Evolutionary conservation across 1,140 invertebrate species (phyloP).

Genomic region (Dolichoris vasculosae): DNA sequence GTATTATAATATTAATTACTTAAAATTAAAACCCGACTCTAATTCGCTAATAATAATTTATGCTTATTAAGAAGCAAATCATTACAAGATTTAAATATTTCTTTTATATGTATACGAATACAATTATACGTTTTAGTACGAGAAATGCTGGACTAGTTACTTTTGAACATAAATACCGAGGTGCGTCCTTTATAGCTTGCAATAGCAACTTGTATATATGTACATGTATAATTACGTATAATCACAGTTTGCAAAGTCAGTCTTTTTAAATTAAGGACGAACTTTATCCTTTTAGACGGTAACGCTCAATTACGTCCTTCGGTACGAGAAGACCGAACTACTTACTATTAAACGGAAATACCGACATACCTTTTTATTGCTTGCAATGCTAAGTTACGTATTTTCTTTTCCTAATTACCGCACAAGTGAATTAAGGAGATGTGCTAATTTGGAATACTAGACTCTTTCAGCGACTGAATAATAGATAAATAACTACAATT

Average conservation of each 20-base stretch:
- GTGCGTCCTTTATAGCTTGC: conserved; percentile 7
- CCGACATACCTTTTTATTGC: background rate
- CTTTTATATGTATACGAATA: background rate
- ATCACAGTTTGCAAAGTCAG: background rate
- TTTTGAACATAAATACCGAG: background rate
- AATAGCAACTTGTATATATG: background rate
- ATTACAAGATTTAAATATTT: background rate
- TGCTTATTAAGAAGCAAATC: background rate
- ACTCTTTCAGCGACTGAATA: background rate
- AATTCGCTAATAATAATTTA: background rate
- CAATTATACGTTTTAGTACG: background rate
- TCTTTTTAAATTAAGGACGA: conserved; percentile 17
- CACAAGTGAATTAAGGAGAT: background rate
- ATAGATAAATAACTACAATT: background rate
- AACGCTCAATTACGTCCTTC: conserved; percentile 11
- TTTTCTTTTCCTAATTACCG: conserved; percentile 11
- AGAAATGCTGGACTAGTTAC: conserved; percentile 12
- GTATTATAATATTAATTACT: background rate
- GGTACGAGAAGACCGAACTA: background rate
- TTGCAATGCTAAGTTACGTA: background rate
- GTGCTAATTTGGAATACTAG: conserved; percentile 5
- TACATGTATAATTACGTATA: conserved; percentile 3
- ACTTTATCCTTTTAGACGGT: conserved; percentile 17
- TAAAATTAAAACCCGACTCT: background rate
- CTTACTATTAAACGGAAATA: conserved; percentile 19